Evolutionary conservation across 2,113 vertebrate genomes (phyloP), one percentile per base, ranked within the genome.

Genomic region (Hydropotes inermis): DNA sequence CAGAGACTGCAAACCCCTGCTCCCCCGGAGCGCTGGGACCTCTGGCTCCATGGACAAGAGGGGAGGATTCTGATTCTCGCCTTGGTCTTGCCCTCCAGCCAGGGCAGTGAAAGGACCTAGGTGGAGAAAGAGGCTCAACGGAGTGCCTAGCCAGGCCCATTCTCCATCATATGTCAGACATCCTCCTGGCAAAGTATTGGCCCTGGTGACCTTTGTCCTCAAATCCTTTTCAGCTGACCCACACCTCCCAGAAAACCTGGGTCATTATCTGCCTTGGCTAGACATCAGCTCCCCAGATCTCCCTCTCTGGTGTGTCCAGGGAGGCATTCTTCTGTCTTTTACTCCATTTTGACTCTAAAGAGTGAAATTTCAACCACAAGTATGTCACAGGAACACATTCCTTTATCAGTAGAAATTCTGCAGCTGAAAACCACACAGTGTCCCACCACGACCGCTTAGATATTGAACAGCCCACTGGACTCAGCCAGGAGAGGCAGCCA

Each of bases 1-100:
- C 95, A 87, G 94, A 95, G 95, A 87, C 87, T 90, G 85, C 81
- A 97, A 98, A 97, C 61, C 36, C 57, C 67, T 89, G 95, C 74
- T 60, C 61, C 89, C 83, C 58, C 88, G 95, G 67, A 87, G 55
- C 54, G 96, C 94, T 94, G 94, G 95, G 97, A 88, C 97, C 96
- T 96, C 95, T 87, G 82, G 89, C 85, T 82, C n/a, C 36, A 12
- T 10, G 17, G 33, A 10, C 14, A 70, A 90, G 11, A 4, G 5
- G 10, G 55, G 6, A 81, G 4, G 33, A 3, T 5, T 83, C n/a
- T 52, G 17, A 67, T 33, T 60, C n/a, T 61, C 9, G 54, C 6
- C 27, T 47, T 89, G 57, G 10, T 6, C 3, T 67, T 30, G 14
- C 23, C 33, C 67, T 82, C 9, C 2, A 36, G 25, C 33, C 54